phyloP scores from a whole-genome alignment of 2,888 invertebrate genomes.

The Pilophorus perplexus region DNA sequence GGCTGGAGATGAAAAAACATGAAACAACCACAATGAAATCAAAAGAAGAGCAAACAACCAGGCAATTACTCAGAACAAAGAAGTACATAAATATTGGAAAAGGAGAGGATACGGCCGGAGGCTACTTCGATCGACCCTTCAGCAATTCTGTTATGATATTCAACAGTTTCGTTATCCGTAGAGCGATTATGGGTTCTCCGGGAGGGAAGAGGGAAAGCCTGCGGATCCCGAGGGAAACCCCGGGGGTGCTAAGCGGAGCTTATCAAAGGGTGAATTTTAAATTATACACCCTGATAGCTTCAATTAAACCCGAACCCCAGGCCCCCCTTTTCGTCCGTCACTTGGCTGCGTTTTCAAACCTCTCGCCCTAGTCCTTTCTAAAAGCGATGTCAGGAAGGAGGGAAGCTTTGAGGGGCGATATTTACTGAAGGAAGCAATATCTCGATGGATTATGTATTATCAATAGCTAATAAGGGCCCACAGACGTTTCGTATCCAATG shows the following conservation, averaged over 20 bases:
- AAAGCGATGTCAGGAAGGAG: too few species aligned
- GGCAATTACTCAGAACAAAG: slow-evolving; percentile 36
- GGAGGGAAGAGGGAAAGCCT: background rate
- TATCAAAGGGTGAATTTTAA: slow-evolving; percentile 41
- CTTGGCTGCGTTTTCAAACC: too few species aligned
- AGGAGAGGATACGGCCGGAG: slow-evolving; percentile 24
- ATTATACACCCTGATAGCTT: slow-evolving; percentile 40
- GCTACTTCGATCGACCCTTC: slow-evolving; percentile 28
- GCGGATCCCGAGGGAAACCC: slow-evolving; percentile 37
- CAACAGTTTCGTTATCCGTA: slow-evolving; percentile 29
- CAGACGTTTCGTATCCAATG: too few species aligned
- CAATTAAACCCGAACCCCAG: slow-evolving; percentile 31
- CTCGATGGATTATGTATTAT: too few species aligned
- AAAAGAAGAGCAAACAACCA: slow-evolving; percentile 31
- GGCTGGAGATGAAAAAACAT: slow-evolving; percentile 19
- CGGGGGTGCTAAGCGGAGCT: slow-evolving; percentile 38
- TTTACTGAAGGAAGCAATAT: too few species aligned
- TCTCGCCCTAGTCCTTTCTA: too few species aligned
- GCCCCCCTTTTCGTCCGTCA: background rate
- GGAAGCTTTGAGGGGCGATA: too few species aligned
- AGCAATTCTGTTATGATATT: slow-evolving; percentile 38
- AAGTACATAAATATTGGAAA: slow-evolving; percentile 33
- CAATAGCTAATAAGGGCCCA: too few species aligned
- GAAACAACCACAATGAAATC: slow-evolving; percentile 37
- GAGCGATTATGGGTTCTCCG: slow-evolving; percentile 16